These are phyloP conservation scores for Drosophila borborema DNA, from an alignment of 2,888 invertebrate genomes.

Conservation along the genomic window DNA sequence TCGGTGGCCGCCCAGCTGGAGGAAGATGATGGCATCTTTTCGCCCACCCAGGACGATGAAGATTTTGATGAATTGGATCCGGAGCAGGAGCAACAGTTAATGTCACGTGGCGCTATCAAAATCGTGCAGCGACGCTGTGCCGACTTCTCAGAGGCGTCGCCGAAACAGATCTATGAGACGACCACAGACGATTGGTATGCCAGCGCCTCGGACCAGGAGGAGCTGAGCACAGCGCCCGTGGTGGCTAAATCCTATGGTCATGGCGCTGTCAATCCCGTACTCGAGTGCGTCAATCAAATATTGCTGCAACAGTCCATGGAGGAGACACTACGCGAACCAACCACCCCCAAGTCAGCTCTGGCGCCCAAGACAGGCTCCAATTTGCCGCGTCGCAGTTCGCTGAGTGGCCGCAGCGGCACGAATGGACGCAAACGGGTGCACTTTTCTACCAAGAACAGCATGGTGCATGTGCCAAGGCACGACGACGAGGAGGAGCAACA, in stretches of 20 bases:
- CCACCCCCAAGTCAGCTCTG: conserved; percentile 54
- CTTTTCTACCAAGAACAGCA: conserved; percentile 88
- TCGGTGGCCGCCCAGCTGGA: conserved; percentile 61
- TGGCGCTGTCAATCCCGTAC: conserved; percentile 91
- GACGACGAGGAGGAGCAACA: conserved; percentile 70
- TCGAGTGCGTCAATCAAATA: conserved; percentile 94
- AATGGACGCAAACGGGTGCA: conserved; percentile 87
- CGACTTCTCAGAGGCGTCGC: conserved; percentile 83
- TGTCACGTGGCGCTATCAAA: conserved; percentile 64
- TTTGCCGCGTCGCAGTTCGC: conserved; percentile 74
- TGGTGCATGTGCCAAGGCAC: conserved; percentile 85
- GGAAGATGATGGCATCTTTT: conserved; percentile 80
- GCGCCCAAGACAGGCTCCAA: conserved; percentile 35
- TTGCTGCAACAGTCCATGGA: conserved; percentile 90
- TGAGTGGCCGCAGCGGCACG: conserved; percentile 73
- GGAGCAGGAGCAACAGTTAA: conserved; percentile 57
- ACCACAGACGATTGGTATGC: conserved; percentile 91
- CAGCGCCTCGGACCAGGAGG: conserved; percentile 92
- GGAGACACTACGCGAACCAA: conserved; percentile 79
- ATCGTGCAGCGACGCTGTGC: conserved; percentile 73
- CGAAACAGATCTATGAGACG: conserved; percentile 84
- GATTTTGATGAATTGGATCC: conserved; percentile 69
- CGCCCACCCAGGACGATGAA: conserved; percentile 78
- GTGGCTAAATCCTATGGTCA: conserved; percentile 83
- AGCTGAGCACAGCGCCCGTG: conserved; percentile 77